Evolutionary conservation across 2,888 invertebrate genomes (phyloP).

Genomic region (Siphlonurus alternatus): DNA sequence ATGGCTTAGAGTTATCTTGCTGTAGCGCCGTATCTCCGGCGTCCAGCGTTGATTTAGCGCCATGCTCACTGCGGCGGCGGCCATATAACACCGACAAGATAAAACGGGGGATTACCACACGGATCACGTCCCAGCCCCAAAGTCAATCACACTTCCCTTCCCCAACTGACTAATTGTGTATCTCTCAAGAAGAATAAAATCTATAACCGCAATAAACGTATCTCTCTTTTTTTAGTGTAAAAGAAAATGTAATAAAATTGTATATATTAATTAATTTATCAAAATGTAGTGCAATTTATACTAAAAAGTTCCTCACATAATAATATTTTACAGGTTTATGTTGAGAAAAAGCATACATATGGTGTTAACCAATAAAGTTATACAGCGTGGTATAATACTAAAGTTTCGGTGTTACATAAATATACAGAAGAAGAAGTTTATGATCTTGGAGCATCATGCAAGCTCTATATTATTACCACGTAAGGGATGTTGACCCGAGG

Average conservation of each 20-base stretch:
- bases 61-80: neutral
- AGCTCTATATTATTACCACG: neutral
- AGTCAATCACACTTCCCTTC: neutral
- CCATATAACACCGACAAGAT: neutral
- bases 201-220: neutral
- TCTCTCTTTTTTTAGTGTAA: neutral
- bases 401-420: neutral
- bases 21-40: neutral
- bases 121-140: neutral
- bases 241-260: neutral
- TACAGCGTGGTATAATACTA: neutral
- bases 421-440: neutral
- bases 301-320: neutral
- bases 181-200: neutral
- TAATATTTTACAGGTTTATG: neutral
- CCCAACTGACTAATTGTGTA: neutral
- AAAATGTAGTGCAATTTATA: too few species aligned
- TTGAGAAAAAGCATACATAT: too few species aligned
- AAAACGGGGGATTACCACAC: neutral
- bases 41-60: neutral
- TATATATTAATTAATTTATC: neutral
- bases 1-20: too few species aligned
- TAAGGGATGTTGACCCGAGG: neutral
- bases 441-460: neutral
- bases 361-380: neutral